phyloP scores from a whole-genome alignment of 2,888 invertebrate species.

The Yponomeuta malinellus region DNA sequence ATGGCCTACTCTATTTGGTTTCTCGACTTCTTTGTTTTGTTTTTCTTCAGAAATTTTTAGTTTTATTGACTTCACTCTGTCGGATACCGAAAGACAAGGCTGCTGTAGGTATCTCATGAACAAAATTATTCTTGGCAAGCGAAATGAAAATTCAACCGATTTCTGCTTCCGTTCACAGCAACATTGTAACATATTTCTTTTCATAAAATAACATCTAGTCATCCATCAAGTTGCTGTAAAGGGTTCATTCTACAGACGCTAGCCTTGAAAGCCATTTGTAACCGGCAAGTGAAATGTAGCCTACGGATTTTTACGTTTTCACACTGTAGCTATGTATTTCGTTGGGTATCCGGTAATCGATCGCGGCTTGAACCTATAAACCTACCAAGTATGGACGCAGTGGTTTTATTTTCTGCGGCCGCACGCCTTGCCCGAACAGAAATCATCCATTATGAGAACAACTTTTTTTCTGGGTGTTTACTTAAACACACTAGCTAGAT shows the following conservation, averaged over 20 bases:
- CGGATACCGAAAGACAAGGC: too few species aligned
- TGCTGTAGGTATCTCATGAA: too few species aligned
- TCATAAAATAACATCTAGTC: too few species aligned
- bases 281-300: constrained; percentile 9
- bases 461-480: constrained; percentile 5
- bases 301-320: constrained; percentile 1
- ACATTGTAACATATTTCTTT: too few species aligned
- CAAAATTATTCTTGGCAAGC: background rate
- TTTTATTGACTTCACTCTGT: too few species aligned
- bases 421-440: background rate
- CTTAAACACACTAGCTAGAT: constrained; percentile 5
- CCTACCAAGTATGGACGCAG: background rate
- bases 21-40: constrained; percentile 29
- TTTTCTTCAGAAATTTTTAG: constrained; percentile 25
- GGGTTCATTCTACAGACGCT: background rate
- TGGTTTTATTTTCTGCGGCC: background rate
- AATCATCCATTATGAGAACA: background rate
- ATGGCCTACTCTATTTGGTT: constrained; percentile 38
- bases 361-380: background rate
- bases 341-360: background rate
- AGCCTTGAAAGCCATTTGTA: constrained; percentile 10
- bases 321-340: background rate
- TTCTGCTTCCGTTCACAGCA: background rate
- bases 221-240: constrained; percentile 9
- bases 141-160: background rate